Conservation (phyloP, 2,888 invertebrate genomes). For the Drosophila prostipennis region DNA sequence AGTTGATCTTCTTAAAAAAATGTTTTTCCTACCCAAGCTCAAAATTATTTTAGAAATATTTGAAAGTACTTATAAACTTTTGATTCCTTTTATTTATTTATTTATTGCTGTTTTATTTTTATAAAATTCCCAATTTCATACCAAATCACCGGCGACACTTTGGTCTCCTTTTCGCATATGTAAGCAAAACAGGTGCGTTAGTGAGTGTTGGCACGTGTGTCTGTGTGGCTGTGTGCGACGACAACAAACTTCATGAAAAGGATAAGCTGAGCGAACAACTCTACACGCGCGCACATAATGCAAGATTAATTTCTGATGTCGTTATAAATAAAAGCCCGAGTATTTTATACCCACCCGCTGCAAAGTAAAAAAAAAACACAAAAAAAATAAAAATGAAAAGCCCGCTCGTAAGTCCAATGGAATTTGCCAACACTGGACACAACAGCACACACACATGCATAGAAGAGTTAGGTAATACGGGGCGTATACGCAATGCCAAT, state of each 20-base stretch:
- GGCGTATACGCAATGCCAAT: slow-evolving; percentile 52
- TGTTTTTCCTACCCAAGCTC: too few species aligned
- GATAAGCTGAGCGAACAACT: slow-evolving; percentile 58
- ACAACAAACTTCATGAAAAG: slow-evolving; percentile 70
- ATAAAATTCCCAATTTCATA: too few species aligned
- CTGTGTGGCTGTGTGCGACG: slow-evolving; percentile 39
- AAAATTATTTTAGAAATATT: too few species aligned
- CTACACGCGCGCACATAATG: slow-evolving; percentile 66
- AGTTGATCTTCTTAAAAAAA: too few species aligned
- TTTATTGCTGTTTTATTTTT: too few species aligned
- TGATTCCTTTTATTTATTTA: too few species aligned
- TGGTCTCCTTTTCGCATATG: slow-evolving; percentile 34
- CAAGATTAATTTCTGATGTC: slow-evolving; percentile 77
- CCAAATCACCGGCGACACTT: slow-evolving; percentile 21
- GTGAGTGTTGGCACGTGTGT: slow-evolving; percentile 41
- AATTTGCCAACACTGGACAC: slow-evolving; percentile 25
- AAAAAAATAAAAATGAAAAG: too few species aligned
- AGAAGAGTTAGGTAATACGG: slow-evolving; percentile 60
- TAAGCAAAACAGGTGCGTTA: slow-evolving; percentile 31
- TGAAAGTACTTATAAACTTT: too few species aligned
- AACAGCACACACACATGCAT: slow-evolving; percentile 13
- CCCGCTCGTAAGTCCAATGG: background rate
- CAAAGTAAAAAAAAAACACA: background rate
- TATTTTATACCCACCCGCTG: slow-evolving; percentile 60
- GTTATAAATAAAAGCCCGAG: slow-evolving; percentile 74